Evolutionary conservation across 2,113 vertebrate species (phyloP), one percentile per base, ranked within the genome.

Genomic region (Bombycilla garrulus): DNA sequence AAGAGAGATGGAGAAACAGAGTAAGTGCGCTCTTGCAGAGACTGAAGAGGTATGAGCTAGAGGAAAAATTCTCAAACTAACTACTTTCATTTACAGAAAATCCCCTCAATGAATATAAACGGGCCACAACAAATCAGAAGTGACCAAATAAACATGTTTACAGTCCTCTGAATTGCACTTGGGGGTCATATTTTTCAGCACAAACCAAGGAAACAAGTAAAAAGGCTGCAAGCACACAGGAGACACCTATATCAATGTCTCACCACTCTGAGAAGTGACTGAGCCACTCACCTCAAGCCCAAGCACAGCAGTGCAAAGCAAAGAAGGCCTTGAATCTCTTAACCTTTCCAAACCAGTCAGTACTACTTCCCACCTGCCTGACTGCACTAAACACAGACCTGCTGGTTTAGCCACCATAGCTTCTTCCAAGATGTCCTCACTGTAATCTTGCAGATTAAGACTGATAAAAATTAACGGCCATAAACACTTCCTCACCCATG

Each of bases 41-140:
- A 84, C 83, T 93, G 82, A 81, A 86, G 67, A 67, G 84, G 71
- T 70, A 90, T 38, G 67, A 65, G 83, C 58, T 36, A 86, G 80
- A 86, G 71, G 81, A 51, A 65, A 80, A 91, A 66, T 33, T 65
- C 76, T 94, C 86, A 87, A 78, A 90, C 60, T 60, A 95, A 90
- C 28, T 31, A 35, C 45, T 69, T 56, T 33, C 79, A 60, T 77
- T 90, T 91, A 85, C 28, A 97, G 90, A 89, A 96, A 95, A 89
- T 60, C 77, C 61, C 12, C 6, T 71, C 94, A 84, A 3, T 62
- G 61, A 91, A 86, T 62, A 78, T 4, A 35, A 92, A 92, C 53
- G 61, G 35, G 48, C 54, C 58, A 70, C 81, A 70, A 19, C 85
- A 91, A 71, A 82, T 9, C 57, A 90, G 73, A 65, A 92, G 83